These are phyloP conservation scores for Gopherus evgoodei DNA, from an alignment of 2,113 vertebrate genomes.

Conservation along the genomic window DNA sequence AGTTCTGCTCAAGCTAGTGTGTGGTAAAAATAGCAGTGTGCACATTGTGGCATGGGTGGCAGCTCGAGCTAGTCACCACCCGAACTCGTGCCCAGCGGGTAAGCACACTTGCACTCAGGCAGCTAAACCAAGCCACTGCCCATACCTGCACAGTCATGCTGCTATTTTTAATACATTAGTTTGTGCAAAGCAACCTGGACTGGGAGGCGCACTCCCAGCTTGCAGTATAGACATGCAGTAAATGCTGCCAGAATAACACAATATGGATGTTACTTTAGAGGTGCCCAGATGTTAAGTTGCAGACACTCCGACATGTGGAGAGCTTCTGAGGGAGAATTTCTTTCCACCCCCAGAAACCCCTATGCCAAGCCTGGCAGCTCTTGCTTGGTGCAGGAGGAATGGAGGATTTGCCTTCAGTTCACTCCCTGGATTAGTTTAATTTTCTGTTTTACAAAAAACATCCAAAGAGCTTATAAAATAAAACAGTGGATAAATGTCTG, in stretches of 20 bases:
- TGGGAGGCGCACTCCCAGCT: neutral
- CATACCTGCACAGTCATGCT: neutral
- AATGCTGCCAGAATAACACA: neutral
- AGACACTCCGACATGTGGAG: conserved; percentile 39
- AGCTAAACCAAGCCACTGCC: neutral
- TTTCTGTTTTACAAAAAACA: conserved; percentile 27
- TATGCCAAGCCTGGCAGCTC: neutral
- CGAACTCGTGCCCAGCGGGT: neutral
- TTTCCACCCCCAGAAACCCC: conserved; percentile 16
- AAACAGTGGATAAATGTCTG: conserved; percentile 12
- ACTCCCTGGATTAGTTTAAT: neutral
- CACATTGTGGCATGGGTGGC: neutral
- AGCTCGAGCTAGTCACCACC: neutral
- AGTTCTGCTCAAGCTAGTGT: neutral
- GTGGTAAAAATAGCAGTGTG: neutral
- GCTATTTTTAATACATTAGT: neutral
- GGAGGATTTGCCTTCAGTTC: conserved; percentile 23
- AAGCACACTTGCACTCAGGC: neutral
- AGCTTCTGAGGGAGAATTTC: conserved; percentile 35
- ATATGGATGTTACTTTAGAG: neutral
- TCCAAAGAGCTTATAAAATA: neutral
- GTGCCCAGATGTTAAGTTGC: neutral
- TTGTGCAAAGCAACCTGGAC: neutral
- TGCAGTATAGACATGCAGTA: neutral
- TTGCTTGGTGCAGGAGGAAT: neutral